Evolutionary conservation across 2,797 vertebrate species (phyloP).

Genomic region (Muraenolepis orangiensis): DNA sequence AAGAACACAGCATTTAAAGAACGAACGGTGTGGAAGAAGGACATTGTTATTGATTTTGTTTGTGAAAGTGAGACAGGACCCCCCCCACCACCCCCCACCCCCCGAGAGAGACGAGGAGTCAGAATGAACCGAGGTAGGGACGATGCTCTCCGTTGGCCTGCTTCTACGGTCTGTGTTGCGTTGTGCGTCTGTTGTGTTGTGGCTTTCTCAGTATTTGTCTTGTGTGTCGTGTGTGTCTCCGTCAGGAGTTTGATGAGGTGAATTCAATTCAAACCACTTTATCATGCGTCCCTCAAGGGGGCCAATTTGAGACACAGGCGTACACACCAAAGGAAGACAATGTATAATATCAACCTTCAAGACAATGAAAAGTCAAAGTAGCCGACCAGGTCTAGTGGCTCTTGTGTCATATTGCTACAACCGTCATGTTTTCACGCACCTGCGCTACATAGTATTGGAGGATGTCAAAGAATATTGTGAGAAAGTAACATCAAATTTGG

Average conservation of each 20-base stretch:
- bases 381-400: background rate
- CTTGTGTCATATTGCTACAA: background rate
- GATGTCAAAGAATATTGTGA: too few species aligned
- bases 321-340: background rate
- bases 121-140: conserved; percentile 81
- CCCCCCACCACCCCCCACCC: background rate
- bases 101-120: conserved; percentile 63
- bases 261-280: background rate
- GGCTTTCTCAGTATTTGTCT: too few species aligned
- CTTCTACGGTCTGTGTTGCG: conserved; percentile 8
- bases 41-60: conserved; percentile 23
- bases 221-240: conserved; percentile 20
- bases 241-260: background rate
- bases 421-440: background rate
- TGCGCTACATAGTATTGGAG: too few species aligned
- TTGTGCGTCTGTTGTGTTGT: conserved; percentile 25
- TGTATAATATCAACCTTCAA: background rate
- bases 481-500: too few species aligned
- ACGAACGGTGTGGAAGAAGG: conserved; percentile 40
- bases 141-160: conserved; percentile 36
- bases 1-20: conserved; percentile 14
- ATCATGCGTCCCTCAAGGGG: background rate
- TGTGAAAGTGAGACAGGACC: conserved; percentile 69
- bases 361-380: background rate
- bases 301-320: background rate